Base-by-base conservation (phyloP, 2,797 vertebrate species). In the Phoxinus dragarum region DNA sequence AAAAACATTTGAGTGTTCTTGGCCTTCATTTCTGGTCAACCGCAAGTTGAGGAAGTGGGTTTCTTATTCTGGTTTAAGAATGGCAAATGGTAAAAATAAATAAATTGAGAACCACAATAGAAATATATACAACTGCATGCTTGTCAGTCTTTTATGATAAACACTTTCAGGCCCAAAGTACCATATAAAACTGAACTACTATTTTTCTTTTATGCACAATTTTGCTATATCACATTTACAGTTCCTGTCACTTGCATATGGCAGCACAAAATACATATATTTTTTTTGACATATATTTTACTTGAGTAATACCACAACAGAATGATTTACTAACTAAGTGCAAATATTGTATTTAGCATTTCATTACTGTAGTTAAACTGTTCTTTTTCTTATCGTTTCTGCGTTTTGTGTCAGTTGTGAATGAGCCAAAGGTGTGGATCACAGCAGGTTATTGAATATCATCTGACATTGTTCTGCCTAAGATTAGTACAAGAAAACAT, bases 391-490 rank as follows among this genome's bases (percentile, higher is more conserved):
- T 47, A 8, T n/a, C 4, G 9, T 77, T 23, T n/a, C 40, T 64
- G 31, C 19, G 47, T 38, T 34, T 76, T 36, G 42, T 56, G 27
- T 82, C 66, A 17, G 67, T 80, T 67, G 36, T 56, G 59, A 82
- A 79, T 64, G 82, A 85, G 68, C 74, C 52, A 81, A 83, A 79
- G 75, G 27, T 80, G 59, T 67, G 59, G 72, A 74, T 31, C 5
- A 7, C 59, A 59, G 31, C 47, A n/a, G 73, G 10, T 56, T 36
- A 27, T 21, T 49, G 8, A 54, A 56, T 10, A n/a, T 59, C 21
- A 16, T 34, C 56, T 66, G 14, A 34, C 27, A 34, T 64, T 3
- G 2, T 64, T 31, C 27, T 27, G n/a, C 4, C 5, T 27, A n/a
- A 27, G 56, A 31, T 31, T 64, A 31, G 59, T 16, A 64, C 11